Conservation (phyloP, 2,888 invertebrate species). For the Campopleginae sp. region DNA sequence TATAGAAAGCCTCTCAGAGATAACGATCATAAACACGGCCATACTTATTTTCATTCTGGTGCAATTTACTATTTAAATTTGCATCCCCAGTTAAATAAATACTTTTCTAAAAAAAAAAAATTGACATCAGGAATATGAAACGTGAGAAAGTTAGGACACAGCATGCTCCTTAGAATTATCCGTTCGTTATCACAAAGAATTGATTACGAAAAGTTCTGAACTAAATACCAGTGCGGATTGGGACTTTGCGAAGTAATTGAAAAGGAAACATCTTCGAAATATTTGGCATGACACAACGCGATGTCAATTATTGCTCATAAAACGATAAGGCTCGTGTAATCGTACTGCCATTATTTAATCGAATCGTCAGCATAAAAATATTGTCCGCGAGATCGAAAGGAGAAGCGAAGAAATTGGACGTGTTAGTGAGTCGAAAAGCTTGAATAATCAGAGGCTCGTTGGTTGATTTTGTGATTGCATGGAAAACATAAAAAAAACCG, state of each 20-base stretch:
- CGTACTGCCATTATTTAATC: neutral
- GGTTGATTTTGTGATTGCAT: constrained; percentile 24
- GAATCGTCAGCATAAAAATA: neutral
- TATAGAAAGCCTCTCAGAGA: neutral
- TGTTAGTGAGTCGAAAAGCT: constrained; percentile 10
- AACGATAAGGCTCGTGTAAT: neutral
- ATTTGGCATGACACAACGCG: neutral
- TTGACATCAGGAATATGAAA: neutral
- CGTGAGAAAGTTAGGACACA: neutral
- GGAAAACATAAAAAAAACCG: neutral
- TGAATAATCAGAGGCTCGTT: constrained; percentile 50
- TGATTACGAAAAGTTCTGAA: neutral
- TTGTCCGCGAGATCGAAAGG: neutral
- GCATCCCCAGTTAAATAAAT: neutral
- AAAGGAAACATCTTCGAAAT: neutral
- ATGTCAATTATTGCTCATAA: neutral
- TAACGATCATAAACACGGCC: neutral
- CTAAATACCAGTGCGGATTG: neutral
- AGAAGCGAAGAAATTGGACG: neutral
- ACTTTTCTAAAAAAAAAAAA: neutral
- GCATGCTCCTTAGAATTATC: neutral
- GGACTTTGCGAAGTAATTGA: neutral
- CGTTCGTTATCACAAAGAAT: neutral
- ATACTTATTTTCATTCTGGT: neutral
- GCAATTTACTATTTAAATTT: neutral